These are phyloP conservation scores for Volucella bombylans DNA, from an alignment of 2,888 invertebrate species.

Conservation along the genomic window DNA sequence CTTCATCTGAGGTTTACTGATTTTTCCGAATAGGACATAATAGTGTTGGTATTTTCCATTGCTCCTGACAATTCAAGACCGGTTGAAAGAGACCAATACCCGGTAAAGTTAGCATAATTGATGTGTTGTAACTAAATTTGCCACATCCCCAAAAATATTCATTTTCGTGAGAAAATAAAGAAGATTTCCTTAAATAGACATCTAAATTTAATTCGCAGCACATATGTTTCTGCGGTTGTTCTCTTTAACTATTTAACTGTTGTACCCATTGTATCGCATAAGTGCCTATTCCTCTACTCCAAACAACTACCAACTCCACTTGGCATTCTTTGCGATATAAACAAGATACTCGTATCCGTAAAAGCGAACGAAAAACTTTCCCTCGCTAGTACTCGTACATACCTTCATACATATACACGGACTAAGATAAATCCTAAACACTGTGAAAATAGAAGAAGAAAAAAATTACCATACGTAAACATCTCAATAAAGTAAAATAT, in stretches of 20 bases:
- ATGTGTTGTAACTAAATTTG: no score
- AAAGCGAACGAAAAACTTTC: background rate
- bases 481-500: constrained; percentile 48
- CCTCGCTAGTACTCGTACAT: constrained; percentile 7
- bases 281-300: background rate
- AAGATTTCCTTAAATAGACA: no score
- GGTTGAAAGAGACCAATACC: no score
- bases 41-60: no score
- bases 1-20: no score
- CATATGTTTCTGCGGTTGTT: background rate
- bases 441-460: constrained; percentile 12
- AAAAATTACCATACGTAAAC: constrained; percentile 60
- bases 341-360: background rate
- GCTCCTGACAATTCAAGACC: no score
- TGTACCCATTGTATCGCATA: background rate
- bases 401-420: no score
- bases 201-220: background rate
- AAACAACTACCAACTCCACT: constrained; percentile 46
- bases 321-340: constrained; percentile 7
- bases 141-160: no score
- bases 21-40: no score
- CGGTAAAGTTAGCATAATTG: no score
- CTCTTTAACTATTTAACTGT: background rate
- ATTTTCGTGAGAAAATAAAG: no score
- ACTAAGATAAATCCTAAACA: constrained; percentile 9